Percentiles rank a stretch among this genome's conserved stretches.
Conservation (phyloP, 2,797 vertebrate genomes). For the Gadopsis marmoratus region DNA sequence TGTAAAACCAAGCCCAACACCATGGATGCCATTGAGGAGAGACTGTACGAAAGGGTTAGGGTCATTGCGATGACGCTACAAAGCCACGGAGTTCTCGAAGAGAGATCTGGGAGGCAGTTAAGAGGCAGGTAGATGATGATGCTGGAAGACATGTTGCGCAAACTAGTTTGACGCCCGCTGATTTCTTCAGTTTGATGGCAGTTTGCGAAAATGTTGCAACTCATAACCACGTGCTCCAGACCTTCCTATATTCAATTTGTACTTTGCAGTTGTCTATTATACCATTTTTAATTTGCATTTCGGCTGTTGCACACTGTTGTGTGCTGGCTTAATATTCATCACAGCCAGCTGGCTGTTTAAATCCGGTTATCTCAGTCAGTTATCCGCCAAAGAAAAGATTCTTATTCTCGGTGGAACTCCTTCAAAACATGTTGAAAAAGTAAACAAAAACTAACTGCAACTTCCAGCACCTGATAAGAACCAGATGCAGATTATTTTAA, state of each 20-base stretch:
- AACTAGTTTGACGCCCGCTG: not conserved
- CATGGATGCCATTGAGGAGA: not conserved
- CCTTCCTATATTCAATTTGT: not conserved
- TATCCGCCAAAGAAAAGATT: constrained; percentile 29
- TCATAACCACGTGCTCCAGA: constrained; percentile 2
- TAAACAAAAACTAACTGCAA: constrained; percentile 44
- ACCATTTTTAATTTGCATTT: constrained; percentile 41
- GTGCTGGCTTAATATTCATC: constrained; percentile 27
- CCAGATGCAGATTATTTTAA: constrained; percentile 50
- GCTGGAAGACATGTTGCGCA: not conserved
- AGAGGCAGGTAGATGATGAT: not conserved
- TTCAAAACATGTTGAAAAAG: constrained; percentile 43
- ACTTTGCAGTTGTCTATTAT: constrained; percentile 26
- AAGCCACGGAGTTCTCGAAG: constrained; percentile 1
- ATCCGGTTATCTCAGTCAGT: constrained; percentile 51
- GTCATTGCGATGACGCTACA: not conserved
- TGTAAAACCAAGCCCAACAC: not conserved
- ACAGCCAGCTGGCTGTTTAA: constrained; percentile 56
- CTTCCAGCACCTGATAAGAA: constrained; percentile 39
- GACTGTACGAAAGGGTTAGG: not conserved
- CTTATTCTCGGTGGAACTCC: constrained; percentile 16
- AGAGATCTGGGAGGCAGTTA: not conserved
- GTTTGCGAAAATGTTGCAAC: not conserved
- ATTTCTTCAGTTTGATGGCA: not conserved
- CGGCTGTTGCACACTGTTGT: constrained; percentile 21